phyloP scores from a whole-genome alignment of 2,888 invertebrate genomes.

The Linhomoeus sp. region DNA sequence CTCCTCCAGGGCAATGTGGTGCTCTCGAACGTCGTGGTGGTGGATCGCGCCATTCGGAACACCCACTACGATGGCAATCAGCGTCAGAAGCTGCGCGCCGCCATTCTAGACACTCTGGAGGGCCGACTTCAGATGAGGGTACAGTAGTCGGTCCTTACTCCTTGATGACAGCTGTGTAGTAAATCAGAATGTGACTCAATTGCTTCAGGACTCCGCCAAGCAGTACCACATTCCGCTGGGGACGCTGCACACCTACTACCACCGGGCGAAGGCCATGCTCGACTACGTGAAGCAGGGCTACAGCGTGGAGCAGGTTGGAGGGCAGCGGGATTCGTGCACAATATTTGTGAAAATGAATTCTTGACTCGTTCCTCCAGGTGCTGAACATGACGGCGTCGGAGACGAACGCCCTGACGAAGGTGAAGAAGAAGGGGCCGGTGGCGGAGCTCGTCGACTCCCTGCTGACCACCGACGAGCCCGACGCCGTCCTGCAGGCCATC shows the following conservation, averaged over 20 bases:
- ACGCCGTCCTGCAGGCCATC: too few relatives aligned
- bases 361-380: too few relatives aligned
- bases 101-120: not conserved
- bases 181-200: not conserved
- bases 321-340: too few relatives aligned
- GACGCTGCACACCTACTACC: constrained; percentile 3
- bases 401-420: too few relatives aligned
- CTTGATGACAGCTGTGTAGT: not conserved
- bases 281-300: too few relatives aligned
- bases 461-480: too few relatives aligned
- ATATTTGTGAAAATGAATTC: too few relatives aligned
- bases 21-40: not conserved
- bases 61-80: constrained; percentile 1
- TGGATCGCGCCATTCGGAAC: not conserved
- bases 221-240: not conserved
- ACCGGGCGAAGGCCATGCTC: not conserved
- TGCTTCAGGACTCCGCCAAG: not conserved
- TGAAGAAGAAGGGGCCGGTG: too few relatives aligned
- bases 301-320: not conserved
- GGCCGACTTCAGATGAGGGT: not conserved
- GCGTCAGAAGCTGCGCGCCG: not conserved
- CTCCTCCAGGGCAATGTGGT: not conserved
- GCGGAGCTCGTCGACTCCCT: too few relatives aligned
- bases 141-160: not conserved
- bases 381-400: not conserved